These are phyloP conservation scores for Hylaea fasciaria DNA, from an alignment of 2,888 invertebrate species.

Conservation along the genomic window DNA sequence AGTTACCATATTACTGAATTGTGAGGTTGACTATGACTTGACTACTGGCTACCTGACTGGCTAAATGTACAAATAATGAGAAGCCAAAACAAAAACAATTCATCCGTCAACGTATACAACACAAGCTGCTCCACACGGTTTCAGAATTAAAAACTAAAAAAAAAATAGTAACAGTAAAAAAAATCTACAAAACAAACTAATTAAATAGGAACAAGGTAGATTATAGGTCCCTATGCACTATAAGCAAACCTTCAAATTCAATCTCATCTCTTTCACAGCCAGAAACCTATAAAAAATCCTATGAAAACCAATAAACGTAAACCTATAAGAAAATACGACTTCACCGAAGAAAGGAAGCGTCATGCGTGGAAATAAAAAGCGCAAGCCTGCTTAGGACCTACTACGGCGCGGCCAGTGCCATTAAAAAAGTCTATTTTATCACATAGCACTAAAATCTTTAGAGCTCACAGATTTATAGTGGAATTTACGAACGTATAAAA, in stretches of 20 bases:
- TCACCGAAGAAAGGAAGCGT: constrained; percentile 24
- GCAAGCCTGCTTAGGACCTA: constrained; percentile 33
- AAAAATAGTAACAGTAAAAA: too few species aligned
- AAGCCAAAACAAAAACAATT: too few species aligned
- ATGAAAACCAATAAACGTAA: constrained; percentile 26
- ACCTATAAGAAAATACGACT: constrained; percentile 23
- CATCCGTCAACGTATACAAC: too few species aligned
- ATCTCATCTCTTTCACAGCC: neutral
- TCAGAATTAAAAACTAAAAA: too few species aligned
- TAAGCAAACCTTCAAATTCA: neutral
- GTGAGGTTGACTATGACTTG: too few species aligned
- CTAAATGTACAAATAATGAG: too few species aligned
- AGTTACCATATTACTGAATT: too few species aligned
- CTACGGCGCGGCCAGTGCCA: constrained; percentile 33
- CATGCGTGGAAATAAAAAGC: constrained; percentile 30
- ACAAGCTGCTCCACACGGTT: too few species aligned
- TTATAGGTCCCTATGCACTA: too few species aligned
- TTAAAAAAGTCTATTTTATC: constrained; percentile 46
- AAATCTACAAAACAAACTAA: too few species aligned
- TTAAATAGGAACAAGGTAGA: too few species aligned
- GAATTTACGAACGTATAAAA: constrained; percentile 40
- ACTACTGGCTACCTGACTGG: too few species aligned
- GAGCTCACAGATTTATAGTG: constrained; percentile 37
- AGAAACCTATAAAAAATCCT: constrained; percentile 14
- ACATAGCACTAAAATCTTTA: constrained; percentile 39